Evolutionary conservation across 2,113 vertebrate genomes (phyloP).

Genomic region (Puntigrus tetrazona): DNA sequence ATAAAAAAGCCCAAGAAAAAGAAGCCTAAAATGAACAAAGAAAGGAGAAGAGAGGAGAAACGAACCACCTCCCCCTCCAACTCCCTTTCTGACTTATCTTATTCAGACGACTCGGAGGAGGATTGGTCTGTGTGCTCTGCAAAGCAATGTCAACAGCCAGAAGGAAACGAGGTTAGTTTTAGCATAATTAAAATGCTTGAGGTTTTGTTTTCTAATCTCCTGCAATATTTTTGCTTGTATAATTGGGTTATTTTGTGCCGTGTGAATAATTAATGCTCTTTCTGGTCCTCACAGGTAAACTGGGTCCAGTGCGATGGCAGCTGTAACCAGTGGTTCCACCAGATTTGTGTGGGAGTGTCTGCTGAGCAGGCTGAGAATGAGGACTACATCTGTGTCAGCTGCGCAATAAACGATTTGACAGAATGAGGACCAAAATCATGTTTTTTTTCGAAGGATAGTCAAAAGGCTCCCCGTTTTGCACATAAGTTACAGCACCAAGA

Average conservation of each 20-base stretch:
- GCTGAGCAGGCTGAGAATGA: conserved; percentile 94
- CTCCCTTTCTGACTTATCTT: conserved; percentile 78
- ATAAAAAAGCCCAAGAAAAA: conserved; percentile 85
- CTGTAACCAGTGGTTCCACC: conserved; percentile 99
- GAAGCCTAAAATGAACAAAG: conserved; percentile 82
- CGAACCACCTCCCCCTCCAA: conserved; percentile 68
- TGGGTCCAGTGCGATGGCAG: conserved; percentile 98
- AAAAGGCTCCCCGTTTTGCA: conserved; percentile 60
- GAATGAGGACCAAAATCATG: conserved; percentile 76
- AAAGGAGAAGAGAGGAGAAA: conserved; percentile 74
- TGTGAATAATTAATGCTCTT: neutral
- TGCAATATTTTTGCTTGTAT: neutral
- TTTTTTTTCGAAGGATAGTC: conserved; percentile 63
- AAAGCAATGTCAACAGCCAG: conserved; percentile 89
- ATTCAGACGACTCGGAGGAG: conserved; percentile 90
- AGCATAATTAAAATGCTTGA: neutral
- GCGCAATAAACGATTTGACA: conserved; percentile 80
- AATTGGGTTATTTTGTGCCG: neutral
- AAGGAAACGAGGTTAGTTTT: conserved; percentile 90
- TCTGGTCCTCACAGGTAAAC: conserved; percentile 81
- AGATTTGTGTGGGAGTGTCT: conserved; percentile 93
- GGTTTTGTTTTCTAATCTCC: neutral
- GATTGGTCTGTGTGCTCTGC: conserved; percentile 95
- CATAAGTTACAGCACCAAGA: conserved; percentile 64
- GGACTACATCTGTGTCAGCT: conserved; percentile 95